Base-by-base conservation (phyloP, 2,888 invertebrate genomes). In the Polyploca ridens region DNA sequence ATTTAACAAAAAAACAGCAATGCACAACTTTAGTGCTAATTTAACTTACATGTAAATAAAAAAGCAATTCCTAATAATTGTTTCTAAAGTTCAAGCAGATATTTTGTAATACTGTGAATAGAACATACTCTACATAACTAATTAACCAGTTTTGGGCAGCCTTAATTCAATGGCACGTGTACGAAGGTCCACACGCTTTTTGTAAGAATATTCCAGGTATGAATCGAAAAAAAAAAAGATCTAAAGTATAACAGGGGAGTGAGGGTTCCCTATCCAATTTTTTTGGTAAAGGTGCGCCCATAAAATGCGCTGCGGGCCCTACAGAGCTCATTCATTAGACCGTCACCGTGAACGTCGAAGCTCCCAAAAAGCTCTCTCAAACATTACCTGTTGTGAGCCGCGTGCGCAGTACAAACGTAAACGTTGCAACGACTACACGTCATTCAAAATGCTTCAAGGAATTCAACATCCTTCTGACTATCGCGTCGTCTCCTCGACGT, bases 101-200 rank as follows among this genome's bases (percentile, higher is more conserved):
- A 27, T 27, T 27, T 38, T 8, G 38, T 3, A 38, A 3, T 3
- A 2, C 7, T 35, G n/a, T n/a, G n/a, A n/a, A 35, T 35, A 35
- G 7, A 7, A 35, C 5, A 0, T 6, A 6, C 7, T 35, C 14
- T 59, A 59, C 14, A 38, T 38, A 38, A 41, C 27, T 27, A 41
- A 62, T 61, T 60, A 65, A 72, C 67, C 73, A 66, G 74, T 70
- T 69, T 69, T 75, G 83, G 83, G 85, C 85, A 83, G 80, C 63
- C 71, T 79, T 80, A 81, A 88, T 88, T 87, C 82, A 85, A 83
- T 88, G 93, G 91, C 92, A 93, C 92, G 91, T 87, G 92, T 88
- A 88, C 80, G 78, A 82, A 82, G 79, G 78, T 76, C 75, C 77
- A 76, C 75, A 76, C 69, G 73, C 73, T 76, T 75, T 81, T 83